Percentiles rank a stretch among this genome's conserved stretches.
These are phyloP conservation scores for Conomelus anceps DNA, from an alignment of 2,888 invertebrate genomes.

Conservation along the genomic window DNA sequence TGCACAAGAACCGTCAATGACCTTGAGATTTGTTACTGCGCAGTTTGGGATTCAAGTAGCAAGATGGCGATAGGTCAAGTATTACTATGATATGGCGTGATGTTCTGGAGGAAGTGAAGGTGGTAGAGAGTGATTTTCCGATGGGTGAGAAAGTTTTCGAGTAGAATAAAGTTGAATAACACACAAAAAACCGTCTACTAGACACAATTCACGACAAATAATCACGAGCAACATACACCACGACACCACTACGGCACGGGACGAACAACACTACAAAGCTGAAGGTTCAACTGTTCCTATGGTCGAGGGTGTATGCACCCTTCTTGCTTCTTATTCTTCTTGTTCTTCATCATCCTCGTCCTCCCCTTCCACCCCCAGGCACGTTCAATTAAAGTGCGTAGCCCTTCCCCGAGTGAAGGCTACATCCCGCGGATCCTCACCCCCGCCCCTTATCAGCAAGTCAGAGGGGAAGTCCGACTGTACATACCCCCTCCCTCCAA, in stretches of 20 bases:
- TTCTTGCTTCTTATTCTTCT: background rate
- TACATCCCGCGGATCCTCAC: background rate
- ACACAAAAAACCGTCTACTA: background rate
- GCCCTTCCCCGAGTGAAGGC: background rate
- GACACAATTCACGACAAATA: background rate
- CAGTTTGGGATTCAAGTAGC: background rate
- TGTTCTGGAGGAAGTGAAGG: too few species aligned
- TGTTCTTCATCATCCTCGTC: background rate
- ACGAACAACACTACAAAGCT: background rate
- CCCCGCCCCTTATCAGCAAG: too few species aligned
- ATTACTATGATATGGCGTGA: background rate
- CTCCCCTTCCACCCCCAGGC: background rate
- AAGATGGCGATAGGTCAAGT: background rate
- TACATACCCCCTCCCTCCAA: background rate
- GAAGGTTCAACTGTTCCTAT: background rate
- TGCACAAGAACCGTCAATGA: background rate
- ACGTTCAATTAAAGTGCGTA: conserved; percentile 13
- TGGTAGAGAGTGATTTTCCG: background rate
- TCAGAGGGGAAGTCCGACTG: background rate
- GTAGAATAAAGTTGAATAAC: background rate
- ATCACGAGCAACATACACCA: background rate
- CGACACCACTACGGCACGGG: background rate
- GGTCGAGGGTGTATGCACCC: background rate
- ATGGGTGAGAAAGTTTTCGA: background rate
- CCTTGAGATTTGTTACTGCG: background rate